Percentiles rank a stretch among this genome's conserved stretches.
phyloP scores from a whole-genome alignment of 2,113 vertebrate genomes.

The Ciconia boyciana region DNA sequence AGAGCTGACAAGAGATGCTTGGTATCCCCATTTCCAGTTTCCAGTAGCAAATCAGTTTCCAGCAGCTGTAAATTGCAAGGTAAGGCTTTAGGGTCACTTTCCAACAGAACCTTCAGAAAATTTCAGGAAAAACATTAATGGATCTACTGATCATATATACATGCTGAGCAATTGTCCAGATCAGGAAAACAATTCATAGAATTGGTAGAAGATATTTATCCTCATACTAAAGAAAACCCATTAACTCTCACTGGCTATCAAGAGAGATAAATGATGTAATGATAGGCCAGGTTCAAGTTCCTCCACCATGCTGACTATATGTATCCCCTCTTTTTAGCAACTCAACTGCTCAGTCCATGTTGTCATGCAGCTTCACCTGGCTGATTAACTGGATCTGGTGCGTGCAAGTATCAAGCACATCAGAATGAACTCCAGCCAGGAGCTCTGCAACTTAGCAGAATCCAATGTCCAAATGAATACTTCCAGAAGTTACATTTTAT shows the following conservation, averaged over 20 bases:
- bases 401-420: neutral
- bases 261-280: neutral
- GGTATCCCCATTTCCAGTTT: neutral
- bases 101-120: neutral
- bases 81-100: neutral
- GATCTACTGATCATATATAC: neutral
- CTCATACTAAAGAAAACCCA: neutral
- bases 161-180: neutral
- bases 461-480: neutral
- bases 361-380: neutral
- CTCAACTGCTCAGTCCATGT: neutral
- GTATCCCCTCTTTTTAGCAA: neutral
- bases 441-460: neutral
- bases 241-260: neutral
- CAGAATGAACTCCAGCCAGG: neutral
- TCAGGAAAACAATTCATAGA: neutral
- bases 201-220: neutral
- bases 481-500: neutral
- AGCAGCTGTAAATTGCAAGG: neutral
- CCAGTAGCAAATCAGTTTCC: neutral
- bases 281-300: neutral
- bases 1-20: neutral
- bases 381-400: neutral
- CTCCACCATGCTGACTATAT: neutral
- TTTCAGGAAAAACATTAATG: neutral